Evolutionary conservation across 2,797 vertebrate genomes (phyloP).

Genomic region (Cirrhinus mrigala): DNA sequence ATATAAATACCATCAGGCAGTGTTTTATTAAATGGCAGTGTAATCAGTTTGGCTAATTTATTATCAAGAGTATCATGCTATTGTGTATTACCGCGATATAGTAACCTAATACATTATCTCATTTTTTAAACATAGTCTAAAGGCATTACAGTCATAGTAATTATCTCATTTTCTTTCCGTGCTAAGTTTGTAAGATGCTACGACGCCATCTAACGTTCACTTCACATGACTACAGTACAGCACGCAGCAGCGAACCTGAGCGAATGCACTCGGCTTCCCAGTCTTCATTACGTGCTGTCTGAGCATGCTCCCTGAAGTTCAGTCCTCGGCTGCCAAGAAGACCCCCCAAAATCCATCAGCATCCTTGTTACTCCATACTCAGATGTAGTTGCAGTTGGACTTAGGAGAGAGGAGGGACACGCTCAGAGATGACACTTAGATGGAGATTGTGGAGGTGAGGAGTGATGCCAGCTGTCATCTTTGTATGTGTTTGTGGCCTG

Average conservation of each 20-base stretch:
- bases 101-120: no score
- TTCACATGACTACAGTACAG: background rate
- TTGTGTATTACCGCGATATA: background rate
- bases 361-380: slow-evolving; percentile 52
- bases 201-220: slow-evolving; percentile 54
- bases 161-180: background rate
- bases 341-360: slow-evolving; percentile 48
- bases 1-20: background rate
- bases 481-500: slow-evolving; percentile 6
- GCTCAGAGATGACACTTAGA: slow-evolving; percentile 70
- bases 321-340: slow-evolving; percentile 47
- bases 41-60: background rate
- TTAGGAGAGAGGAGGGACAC: slow-evolving; percentile 60
- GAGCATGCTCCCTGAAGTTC: slow-evolving; percentile 66
- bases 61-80: background rate
- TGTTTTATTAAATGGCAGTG: background rate
- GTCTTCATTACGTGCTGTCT: slow-evolving; percentile 63
- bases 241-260: background rate
- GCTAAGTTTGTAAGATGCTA: background rate
- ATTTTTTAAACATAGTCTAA: background rate
- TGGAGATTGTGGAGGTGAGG: slow-evolving; percentile 79
- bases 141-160: no score
- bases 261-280: slow-evolving; percentile 73
- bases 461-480: slow-evolving; percentile 14
- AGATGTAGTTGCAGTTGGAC: slow-evolving; percentile 69